phyloP scores from a whole-genome alignment of 2,888 invertebrate species.

The Heliconius ethilla region DNA sequence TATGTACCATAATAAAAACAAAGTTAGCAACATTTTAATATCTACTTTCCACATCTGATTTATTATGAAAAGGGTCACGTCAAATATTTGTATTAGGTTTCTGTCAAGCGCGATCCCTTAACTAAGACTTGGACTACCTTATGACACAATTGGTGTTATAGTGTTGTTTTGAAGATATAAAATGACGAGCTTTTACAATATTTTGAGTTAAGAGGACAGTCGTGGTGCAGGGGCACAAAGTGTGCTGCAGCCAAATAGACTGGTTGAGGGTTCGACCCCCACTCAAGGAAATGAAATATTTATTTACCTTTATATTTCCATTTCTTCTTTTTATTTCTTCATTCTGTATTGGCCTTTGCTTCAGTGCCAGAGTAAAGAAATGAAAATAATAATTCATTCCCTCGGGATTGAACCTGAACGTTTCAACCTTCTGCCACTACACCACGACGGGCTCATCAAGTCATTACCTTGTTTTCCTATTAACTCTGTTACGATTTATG shows the following conservation, averaged over 20 bases:
- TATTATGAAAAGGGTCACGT: constrained; percentile 63
- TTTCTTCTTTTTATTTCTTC: no score
- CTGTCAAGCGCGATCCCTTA: constrained; percentile 31
- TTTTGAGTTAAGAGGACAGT: neutral
- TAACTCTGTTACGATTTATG: constrained; percentile 8
- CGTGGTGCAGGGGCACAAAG: no score
- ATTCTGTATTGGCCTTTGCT: no score
- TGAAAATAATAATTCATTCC: neutral
- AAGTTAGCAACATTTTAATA: constrained; percentile 8
- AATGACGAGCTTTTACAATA: neutral
- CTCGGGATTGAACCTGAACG: no score
- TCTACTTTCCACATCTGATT: constrained; percentile 59
- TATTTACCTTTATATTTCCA: no score
- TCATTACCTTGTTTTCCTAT: constrained; percentile 3
- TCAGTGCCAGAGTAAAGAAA: no score
- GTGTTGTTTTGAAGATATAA: neutral
- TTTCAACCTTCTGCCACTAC: no score
- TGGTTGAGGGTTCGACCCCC: no score
- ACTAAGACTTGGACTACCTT: constrained; percentile 33
- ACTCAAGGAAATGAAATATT: no score
- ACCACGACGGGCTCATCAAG: no score
- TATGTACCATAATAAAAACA: constrained; percentile 2
- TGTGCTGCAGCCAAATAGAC: no score
- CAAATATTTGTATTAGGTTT: constrained; percentile 57
- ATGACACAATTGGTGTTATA: constrained; percentile 27